These are phyloP conservation scores for Sthenelais limicola DNA, from an alignment of 2,888 invertebrate species.

Conservation along the genomic window DNA sequence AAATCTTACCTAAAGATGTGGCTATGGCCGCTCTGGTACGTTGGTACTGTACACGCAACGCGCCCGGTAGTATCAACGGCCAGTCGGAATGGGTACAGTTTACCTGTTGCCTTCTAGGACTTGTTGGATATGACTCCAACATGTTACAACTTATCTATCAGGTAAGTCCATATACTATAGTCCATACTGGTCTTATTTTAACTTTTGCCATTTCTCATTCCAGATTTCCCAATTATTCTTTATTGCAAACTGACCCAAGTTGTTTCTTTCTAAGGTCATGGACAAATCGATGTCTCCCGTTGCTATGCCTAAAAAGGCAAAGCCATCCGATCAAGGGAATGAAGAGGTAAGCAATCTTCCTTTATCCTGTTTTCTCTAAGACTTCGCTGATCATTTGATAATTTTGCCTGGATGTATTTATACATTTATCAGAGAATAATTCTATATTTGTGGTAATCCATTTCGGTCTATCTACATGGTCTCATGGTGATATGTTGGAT, in stretches of 20 bases:
- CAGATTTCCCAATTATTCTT: too few relatives aligned
- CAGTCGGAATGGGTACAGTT: constrained; percentile 68
- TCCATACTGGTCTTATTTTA: neutral
- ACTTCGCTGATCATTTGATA: neutral
- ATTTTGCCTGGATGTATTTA: neutral
- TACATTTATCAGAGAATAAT: too few relatives aligned
- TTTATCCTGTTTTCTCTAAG: neutral
- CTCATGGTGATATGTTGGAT: too few relatives aligned
- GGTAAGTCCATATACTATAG: constrained; percentile 11
- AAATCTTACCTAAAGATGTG: constrained; percentile 83
- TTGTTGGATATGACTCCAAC: constrained; percentile 79
- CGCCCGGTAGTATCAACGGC: constrained; percentile 78
- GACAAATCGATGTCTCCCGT: constrained; percentile 74
- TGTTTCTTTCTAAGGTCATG: constrained; percentile 58
- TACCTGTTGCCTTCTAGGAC: constrained; percentile 74
- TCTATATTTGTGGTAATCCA: too few relatives aligned
- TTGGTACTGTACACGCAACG: constrained; percentile 92
- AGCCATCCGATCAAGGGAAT: constrained; percentile 83
- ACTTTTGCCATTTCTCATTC: neutral
- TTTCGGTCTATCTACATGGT: too few relatives aligned
- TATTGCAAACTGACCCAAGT: neutral
- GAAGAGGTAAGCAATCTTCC: constrained; percentile 74
- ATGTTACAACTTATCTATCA: constrained; percentile 32
- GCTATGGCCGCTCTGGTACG: constrained; percentile 83
- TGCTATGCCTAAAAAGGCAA: constrained; percentile 81